Conservation (phyloP, 2,797 vertebrate species). For the Ambastaia sidthimunki region DNA sequence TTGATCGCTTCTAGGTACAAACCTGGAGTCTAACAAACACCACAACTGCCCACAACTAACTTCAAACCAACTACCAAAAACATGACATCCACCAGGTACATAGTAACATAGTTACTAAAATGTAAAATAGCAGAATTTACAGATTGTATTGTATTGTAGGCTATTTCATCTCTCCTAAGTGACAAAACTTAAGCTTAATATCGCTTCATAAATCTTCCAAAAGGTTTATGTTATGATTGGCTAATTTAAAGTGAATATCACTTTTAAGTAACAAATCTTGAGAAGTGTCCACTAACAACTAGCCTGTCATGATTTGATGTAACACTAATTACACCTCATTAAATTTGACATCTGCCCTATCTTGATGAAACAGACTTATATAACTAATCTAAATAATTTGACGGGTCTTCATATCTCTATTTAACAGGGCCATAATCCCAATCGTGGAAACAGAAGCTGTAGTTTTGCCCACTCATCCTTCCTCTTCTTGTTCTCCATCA, state of each 20-base stretch:
- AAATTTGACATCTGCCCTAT: slow-evolving; percentile 1
- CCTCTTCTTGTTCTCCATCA: slow-evolving; percentile 44
- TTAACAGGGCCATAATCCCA: slow-evolving; percentile 4
- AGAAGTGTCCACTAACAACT: neutral
- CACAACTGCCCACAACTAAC: neutral
- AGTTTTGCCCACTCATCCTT: slow-evolving; percentile 42
- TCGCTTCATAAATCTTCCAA: neutral
- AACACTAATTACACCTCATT: slow-evolving; percentile 11
- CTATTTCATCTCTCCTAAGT: neutral
- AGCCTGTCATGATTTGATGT: neutral
- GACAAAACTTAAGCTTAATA: neutral
- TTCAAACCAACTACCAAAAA: neutral
- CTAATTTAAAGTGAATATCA: neutral
- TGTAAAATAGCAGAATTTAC: neutral
- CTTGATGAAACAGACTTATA: neutral
- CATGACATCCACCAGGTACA: neutral
- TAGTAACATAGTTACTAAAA: neutral
- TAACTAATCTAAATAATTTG: slow-evolving; percentile 27
- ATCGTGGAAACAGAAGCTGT: slow-evolving; percentile 18
- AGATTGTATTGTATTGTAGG: neutral
- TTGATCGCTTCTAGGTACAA: neutral
- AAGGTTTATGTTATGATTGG: neutral
- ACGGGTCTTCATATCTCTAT: neutral
- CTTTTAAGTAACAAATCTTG: neutral
- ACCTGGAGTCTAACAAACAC: neutral